Evolutionary conservation across 2,888 invertebrate genomes (phyloP).

Genomic region (Heliconius erato): DNA sequence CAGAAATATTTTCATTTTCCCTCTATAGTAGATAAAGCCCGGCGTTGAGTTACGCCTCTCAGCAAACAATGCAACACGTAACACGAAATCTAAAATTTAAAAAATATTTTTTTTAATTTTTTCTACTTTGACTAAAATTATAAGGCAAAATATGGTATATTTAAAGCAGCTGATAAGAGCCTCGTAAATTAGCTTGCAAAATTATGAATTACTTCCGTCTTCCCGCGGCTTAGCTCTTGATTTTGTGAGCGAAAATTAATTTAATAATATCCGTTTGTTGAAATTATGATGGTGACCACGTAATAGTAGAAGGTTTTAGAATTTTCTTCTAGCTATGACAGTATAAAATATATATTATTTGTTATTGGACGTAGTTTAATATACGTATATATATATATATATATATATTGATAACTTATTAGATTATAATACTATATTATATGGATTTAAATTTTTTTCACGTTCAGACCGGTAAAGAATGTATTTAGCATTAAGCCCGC

Average conservation of each 20-base stretch:
- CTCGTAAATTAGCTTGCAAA: conserved; percentile 61
- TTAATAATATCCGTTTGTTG: conserved; percentile 24
- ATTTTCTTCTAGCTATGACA: neutral
- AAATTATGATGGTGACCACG: conserved; percentile 10
- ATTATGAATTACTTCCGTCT: conserved; percentile 55
- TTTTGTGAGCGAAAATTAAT: conserved; percentile 44
- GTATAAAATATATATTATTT: neutral
- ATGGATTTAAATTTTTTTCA: no score
- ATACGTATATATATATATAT: no score
- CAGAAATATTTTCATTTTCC: no score
- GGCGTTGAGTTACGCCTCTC: neutral
- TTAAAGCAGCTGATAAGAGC: conserved; percentile 65
- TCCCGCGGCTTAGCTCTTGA: conserved; percentile 41
- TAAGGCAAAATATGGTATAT: conserved; percentile 61
- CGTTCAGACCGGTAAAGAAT: no score
- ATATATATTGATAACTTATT: no score
- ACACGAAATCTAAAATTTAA: neutral
- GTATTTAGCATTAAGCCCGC: no score
- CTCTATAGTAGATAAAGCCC: neutral
- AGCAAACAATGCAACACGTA: neutral
- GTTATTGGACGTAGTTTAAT: no score
- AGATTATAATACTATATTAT: no score
- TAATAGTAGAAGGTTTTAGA: neutral
- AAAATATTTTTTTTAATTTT: neutral
- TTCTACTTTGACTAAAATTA: conserved; percentile 38